Percentiles rank a stretch among this genome's conserved stretches.
Conservation (phyloP, 1,140 invertebrate species). For the Ips nitidus region DNA sequence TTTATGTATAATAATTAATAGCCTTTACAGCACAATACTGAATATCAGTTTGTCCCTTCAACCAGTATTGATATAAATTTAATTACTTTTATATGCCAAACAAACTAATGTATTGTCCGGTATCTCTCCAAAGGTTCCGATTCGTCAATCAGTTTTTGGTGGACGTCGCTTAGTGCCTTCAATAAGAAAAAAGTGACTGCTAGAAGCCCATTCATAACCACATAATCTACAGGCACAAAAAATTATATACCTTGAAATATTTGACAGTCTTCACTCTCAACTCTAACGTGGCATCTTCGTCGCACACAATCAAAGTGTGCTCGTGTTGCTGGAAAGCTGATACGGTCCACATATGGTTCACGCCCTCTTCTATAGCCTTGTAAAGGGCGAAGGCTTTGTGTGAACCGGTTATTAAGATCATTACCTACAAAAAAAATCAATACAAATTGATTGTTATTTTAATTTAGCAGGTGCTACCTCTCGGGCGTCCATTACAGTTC, state of each 20-base stretch:
- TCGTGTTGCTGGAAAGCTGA: conserved; percentile 97
- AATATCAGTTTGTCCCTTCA: no score
- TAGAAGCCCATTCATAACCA: background rate
- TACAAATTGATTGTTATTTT: background rate
- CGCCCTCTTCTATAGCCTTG: conserved; percentile 95
- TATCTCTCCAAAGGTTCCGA: conserved; percentile 54
- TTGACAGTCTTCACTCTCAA: conserved; percentile 98
- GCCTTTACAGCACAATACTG: no score
- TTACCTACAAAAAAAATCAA: conserved; percentile 64
- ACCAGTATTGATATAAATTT: no score
- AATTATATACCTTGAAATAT: conserved; percentile 88
- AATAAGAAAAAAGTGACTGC: conserved; percentile 33
- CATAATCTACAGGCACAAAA: background rate
- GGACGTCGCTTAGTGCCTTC: conserved; percentile 70
- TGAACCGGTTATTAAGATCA: conserved; percentile 97
- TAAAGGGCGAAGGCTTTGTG: conserved; percentile 97
- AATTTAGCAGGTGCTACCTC: conserved; percentile 64
- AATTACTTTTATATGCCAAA: background rate
- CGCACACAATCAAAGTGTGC: conserved; percentile 90
- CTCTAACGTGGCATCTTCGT: conserved; percentile 97
- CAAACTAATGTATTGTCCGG: conserved; percentile 47
- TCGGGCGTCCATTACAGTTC: conserved; percentile 97
- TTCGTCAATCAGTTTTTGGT: conserved; percentile 69
- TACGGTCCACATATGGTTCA: conserved; percentile 99
- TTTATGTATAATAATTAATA: no score